These are phyloP conservation scores for Myotis planiceps DNA, from an alignment of 2,797 vertebrate species.

Conservation along the genomic window DNA sequence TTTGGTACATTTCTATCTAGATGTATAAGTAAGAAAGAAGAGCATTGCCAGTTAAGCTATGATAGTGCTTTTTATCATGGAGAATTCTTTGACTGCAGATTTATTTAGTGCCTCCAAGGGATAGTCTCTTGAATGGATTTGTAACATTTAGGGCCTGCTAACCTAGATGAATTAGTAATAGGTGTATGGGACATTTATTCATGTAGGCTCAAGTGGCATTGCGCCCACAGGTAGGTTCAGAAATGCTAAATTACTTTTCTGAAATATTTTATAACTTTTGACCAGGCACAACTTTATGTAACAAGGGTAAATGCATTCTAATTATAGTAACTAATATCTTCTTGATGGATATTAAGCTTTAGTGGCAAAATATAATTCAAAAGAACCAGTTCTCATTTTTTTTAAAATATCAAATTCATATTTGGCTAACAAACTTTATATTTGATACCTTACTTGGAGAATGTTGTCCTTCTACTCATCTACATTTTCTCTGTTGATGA, in stretches of 20 bases:
- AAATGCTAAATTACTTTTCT: background rate
- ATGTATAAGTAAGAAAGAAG: background rate
- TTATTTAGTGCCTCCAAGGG: background rate
- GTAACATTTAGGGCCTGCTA: background rate
- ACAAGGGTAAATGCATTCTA: background rate
- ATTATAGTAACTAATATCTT: background rate
- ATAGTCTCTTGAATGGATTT: background rate
- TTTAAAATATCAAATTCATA: background rate
- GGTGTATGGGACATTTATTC: background rate
- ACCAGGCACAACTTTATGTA: background rate
- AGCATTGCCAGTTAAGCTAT: background rate
- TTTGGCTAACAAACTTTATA: conserved; percentile 12
- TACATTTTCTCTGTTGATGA: background rate
- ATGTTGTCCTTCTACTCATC: background rate
- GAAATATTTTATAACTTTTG: conserved; percentile 30
- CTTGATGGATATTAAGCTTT: background rate
- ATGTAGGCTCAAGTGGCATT: background rate
- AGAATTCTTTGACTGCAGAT: background rate
- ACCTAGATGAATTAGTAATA: background rate
- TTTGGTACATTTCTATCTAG: background rate
- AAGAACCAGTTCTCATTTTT: background rate
- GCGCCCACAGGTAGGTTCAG: background rate
- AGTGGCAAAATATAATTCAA: background rate
- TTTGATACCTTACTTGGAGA: background rate
- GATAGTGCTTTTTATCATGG: background rate